Evolutionary conservation across 2,888 invertebrate species (phyloP), one percentile per base, ranked within the genome.

Genomic region (Parnassius orleans): DNA sequence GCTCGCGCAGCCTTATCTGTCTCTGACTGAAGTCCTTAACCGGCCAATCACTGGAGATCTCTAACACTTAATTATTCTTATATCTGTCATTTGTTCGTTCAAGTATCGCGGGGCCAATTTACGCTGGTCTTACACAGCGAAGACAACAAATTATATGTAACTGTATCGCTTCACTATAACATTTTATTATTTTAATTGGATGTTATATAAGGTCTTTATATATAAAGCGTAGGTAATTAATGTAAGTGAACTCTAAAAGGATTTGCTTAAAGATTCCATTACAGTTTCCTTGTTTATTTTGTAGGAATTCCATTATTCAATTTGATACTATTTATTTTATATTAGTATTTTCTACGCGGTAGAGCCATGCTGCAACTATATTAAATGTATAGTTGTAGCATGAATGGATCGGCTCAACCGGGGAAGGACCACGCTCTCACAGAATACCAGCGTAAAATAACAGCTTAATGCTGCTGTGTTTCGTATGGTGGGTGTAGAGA

Each of bases 1-100:
- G 79, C 78, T 71, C 65, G 74, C 78, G 77, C 74, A 73, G 70
- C 80, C 81, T 83, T 80, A 83, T 87, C 87, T 88, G 83, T 79
- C 72, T 58, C 70, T 68, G 72, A 71, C 79, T 77, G 77, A 80
- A 83, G 78, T 75, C 69, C 68, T 66, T 64, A 60, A 56, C 69
- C 73, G 72, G 72, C 85, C 84, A 86, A 77, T 72, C 75, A 72
- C 70, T 69, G 62, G 69, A 76, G 84, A 80, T 76, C 83, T 77
- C 72, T 73, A 68, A 64, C 72, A 66, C 71, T 69, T 68, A 65
- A 66, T 72, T 69, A 69, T 72, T 72, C 73, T 76, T 74, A 66
- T 64, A 66, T 71, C 71, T 68, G 69, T 72, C 71, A 70, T 74
- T 80, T 82, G 80, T 80, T 76, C 66, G 58, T 60, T 65, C 61